Evolutionary conservation across 1,140 invertebrate genomes (phyloP), one percentile per base, ranked within the genome.

Genomic region (Meloidogyne floridensis): DNA sequence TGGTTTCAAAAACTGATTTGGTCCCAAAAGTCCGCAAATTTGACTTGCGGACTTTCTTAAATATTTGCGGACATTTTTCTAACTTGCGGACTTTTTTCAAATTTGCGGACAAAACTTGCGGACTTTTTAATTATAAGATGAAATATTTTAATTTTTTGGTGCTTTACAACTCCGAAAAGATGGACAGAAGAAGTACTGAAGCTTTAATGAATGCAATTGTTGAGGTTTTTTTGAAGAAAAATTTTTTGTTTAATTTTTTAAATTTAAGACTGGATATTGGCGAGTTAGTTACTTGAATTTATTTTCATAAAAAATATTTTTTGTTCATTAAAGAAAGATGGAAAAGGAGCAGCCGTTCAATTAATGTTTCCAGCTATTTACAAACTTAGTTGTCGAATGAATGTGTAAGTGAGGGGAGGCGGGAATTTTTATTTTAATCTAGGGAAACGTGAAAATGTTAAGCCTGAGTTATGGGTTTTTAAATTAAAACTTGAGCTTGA

Each of bases 331-430:
- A 32, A 72, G 59, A 70, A 78, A 7, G 84, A 80, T 72, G 80
- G 72, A 6, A 47, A 72, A 71, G 86, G 87, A 5, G 87, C 87
- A 3, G 32, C 65, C 13, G 85, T 88, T 20, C 87, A 90, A 72
- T 75, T 90, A 18, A 90, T 89, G 89, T 89, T 89, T 77, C 87
- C 87, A 4, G 87, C 87, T n/a, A 89, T 89, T 59, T 89, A 89
- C 77, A 88, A 85, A 47, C 73, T 89, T 13, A 90, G 84, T 18
- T 89, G 87, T 78, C 80, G 81, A 71, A 90, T 89, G 89, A 87
- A 88, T 78, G 87, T 88, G 75, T 86, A 78, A 84, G 84, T 32
- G 32, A 32, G 32, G 32, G 32, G 32, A 32, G 32, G 32, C 20
- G 20, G 20, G 20, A 20, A 20, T 20, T 20, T 20, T 20, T 20